phyloP scores from a whole-genome alignment of 2,113 vertebrate genomes.

The Saimiri boliviensis region DNA sequence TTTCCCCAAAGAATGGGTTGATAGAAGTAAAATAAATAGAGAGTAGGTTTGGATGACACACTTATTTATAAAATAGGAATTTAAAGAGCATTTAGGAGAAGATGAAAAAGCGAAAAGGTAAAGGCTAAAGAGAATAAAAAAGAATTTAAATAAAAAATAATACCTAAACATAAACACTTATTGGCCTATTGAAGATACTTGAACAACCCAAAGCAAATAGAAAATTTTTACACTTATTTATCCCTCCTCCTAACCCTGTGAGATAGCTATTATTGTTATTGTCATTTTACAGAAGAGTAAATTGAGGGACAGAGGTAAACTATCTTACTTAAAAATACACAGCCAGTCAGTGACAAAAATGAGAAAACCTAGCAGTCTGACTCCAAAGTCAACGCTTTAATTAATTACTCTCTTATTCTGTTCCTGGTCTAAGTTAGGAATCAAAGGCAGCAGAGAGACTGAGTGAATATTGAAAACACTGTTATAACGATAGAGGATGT shows the following conservation, averaged over 20 bases:
- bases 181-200: neutral
- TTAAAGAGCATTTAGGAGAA: neutral
- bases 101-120: neutral
- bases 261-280: neutral
- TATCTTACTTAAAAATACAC: neutral
- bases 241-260: neutral
- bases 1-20: neutral
- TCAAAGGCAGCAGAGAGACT: neutral
- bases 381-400: neutral
- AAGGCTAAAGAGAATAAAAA: neutral
- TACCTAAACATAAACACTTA: neutral
- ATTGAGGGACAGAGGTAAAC: neutral
- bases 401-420: fast-evolving
- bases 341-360: neutral
- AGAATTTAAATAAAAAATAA: conserved; percentile 11
- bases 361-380: neutral
- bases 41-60: neutral
- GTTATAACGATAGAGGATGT: neutral
- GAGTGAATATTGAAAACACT: neutral
- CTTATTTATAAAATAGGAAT: conserved; percentile 8
- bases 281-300: neutral
- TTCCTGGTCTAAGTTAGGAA: neutral
- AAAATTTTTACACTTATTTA: neutral
- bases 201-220: neutral
- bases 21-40: neutral